Conservation (phyloP, 1,140 invertebrate species). For the Papilio xuthus region DNA sequence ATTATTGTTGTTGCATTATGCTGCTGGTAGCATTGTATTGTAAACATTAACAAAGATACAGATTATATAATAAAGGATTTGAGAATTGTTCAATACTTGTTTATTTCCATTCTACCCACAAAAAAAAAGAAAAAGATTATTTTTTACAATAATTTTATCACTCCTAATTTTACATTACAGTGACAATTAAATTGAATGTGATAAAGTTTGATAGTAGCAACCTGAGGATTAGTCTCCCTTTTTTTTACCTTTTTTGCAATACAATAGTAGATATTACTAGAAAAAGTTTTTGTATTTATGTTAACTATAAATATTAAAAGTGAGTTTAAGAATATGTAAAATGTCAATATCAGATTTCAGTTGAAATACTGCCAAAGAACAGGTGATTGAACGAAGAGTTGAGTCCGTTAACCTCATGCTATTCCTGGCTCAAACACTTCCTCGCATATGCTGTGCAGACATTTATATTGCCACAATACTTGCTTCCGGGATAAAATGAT, state of each 20-base stretch:
- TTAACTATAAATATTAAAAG: too few species aligned
- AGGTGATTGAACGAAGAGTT: conserved; percentile 60
- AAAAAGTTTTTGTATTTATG: too few species aligned
- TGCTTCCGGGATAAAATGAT: background rate
- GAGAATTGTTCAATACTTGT: conserved; percentile 11
- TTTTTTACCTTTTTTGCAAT: too few species aligned
- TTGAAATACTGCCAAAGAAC: conserved; percentile 51
- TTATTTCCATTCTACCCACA: background rate
- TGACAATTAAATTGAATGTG: too few species aligned
- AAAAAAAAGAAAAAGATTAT: background rate
- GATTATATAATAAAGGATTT: conserved; percentile 33
- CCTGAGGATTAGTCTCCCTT: background rate
- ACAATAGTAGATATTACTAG: too few species aligned
- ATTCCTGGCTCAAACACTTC: conserved; percentile 55
- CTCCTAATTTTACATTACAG: background rate
- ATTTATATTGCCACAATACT: conserved; percentile 28
- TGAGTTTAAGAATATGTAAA: too few species aligned
- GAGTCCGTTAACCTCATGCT: conserved; percentile 54
- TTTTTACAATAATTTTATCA: background rate
- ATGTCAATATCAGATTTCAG: conserved; percentile 34
- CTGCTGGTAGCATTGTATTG: conserved; percentile 39
- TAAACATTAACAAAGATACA: conserved; percentile 21
- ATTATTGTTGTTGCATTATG: conserved; percentile 44
- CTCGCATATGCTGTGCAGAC: conserved; percentile 41
- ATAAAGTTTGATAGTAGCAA: background rate